Evolutionary conservation across 2,888 invertebrate genomes (phyloP).

Genomic region (Meghimatium bilineatum): DNA sequence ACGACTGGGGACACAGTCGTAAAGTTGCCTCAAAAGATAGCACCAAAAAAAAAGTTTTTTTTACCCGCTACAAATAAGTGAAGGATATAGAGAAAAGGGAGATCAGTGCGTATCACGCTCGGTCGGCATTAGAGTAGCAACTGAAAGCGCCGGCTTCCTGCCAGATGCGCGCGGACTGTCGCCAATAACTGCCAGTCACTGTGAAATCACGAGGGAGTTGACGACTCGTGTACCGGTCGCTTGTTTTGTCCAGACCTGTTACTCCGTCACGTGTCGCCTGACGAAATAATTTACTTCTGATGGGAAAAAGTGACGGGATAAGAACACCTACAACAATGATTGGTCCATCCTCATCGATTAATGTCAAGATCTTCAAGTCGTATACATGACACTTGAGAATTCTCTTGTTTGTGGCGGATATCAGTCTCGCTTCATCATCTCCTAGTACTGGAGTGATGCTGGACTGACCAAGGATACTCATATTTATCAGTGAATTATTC

Average conservation of each 20-base stretch:
- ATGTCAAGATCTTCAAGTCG: no score
- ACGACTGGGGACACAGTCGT: no score
- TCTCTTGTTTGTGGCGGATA: no score
- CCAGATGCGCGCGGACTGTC: background rate
- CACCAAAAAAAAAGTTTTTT: no score
- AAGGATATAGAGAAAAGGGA: background rate
- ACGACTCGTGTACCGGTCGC: background rate
- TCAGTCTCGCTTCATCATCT: no score
- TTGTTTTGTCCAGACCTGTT: background rate
- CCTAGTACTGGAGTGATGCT: no score
- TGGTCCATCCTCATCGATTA: background rate
- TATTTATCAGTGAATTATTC: no score
- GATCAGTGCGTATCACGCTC: background rate
- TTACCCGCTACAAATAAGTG: no score
- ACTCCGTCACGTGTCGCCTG: background rate
- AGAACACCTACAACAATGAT: background rate
- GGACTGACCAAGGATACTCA: no score
- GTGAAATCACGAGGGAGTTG: background rate
- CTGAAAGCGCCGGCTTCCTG: background rate
- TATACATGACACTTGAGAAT: no score
- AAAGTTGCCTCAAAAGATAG: no score
- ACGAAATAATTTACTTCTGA: background rate
- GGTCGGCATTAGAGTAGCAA: background rate
- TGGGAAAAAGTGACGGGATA: background rate
- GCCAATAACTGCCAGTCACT: background rate